phyloP scores from a whole-genome alignment of 92 coral and sea anemone species.

The Palythoa caribaeorum region DNA sequence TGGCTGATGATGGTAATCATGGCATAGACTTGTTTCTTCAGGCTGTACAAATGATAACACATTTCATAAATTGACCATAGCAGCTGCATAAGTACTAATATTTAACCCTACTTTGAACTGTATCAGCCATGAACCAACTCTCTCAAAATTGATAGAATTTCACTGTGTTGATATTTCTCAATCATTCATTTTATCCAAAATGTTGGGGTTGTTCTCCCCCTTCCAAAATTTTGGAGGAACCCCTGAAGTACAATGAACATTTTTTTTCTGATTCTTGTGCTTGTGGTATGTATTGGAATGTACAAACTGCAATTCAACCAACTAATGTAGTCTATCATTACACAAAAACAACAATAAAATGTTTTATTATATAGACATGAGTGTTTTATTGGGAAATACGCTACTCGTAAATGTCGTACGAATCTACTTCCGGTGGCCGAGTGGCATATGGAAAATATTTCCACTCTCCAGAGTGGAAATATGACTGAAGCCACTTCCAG shows the following conservation, averaged over 20 bases:
- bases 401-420: not conserved
- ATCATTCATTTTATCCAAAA: constrained; percentile 3
- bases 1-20: constrained; percentile 69
- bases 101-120: constrained; percentile 4
- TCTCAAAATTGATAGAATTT: not conserved
- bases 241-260: not conserved
- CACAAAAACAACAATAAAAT: not conserved
- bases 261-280: not conserved
- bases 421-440: not conserved
- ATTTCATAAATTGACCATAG: constrained; percentile 19
- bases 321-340: not conserved
- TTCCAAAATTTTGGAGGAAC: not conserved
- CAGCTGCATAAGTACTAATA: not conserved
- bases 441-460: not conserved
- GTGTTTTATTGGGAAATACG: too few relatives aligned
- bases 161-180: constrained; percentile 1
- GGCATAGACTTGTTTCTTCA: constrained; percentile 65
- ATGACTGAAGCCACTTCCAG: not conserved
- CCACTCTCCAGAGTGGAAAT: not conserved
- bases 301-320: not conserved
- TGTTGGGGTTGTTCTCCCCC: not conserved
- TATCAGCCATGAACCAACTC: constrained; percentile 6
- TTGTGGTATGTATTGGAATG: not conserved
- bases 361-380: too few relatives aligned
- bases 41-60: constrained; percentile 59